Base-by-base conservation (phyloP, 2,113 vertebrate species). In the Pagrus major region DNA sequence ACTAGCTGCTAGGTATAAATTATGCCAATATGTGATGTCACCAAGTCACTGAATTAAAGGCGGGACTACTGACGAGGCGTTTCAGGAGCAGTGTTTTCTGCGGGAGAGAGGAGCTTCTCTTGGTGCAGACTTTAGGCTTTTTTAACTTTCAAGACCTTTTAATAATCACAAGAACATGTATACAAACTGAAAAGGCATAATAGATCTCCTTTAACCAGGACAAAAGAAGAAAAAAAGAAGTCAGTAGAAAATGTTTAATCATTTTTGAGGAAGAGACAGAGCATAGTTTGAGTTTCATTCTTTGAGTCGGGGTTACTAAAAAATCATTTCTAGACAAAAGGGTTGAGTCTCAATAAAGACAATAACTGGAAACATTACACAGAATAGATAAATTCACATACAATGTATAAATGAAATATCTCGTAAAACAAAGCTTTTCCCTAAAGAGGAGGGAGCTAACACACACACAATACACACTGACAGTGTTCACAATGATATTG, bases 221-320 rank as follows among this genome's bases (percentile, higher is more conserved):
- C 18, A 64, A 52, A 20, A 52, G 29, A 56, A 83, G 31, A 8
- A 8, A 16, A 86, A 20, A 52, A 25, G 16, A 61, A 58, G 54
- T 80, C 31, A 66, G n/a, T 76, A 78, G 46, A 89, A 90, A 86
- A 86, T 61, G 35, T 93, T 91, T 88, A 89, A 82, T 89, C 1
- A 60, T 41, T 83, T 86, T 51, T 9, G 60, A 81, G 55, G 35
- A 70, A 51, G 55, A 67, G 21, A 55, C 61, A 67, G 51, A 80
- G 64, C 58, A 9, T 15, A 76, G 60, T 72, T 81, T 81, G 61
- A 5, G 7, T 58, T 80, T 71, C 76, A 75, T 82, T 70, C 39
- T 66, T 60, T 81, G 55, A 82, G 63, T 73, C n/a, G 8, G 9
- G 37, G 54, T 37, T 21, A 47, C 46, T 41, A 5, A 39, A 55